Percentiles rank a stretch among this genome's conserved stretches.
phyloP scores from a whole-genome alignment of 1,140 invertebrate genomes.

The Philaenus spumarius region DNA sequence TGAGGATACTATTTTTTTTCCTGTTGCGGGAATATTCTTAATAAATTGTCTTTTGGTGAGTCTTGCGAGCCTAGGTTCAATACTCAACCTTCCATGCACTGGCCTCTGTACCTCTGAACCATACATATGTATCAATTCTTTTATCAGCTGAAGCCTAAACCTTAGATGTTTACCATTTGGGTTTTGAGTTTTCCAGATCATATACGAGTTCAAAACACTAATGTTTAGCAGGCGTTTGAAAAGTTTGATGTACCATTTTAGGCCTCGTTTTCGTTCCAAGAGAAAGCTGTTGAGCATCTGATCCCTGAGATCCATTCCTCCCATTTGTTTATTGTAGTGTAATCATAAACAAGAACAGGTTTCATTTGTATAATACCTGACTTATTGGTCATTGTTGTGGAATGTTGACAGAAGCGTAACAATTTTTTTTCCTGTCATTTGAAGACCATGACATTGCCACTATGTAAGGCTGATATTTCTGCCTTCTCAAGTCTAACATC shows the following conservation, averaged over 20 bases:
- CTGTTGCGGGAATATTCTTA: neutral
- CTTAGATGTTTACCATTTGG: neutral
- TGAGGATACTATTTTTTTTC: neutral
- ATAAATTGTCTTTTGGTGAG: constrained; percentile 9
- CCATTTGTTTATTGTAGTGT: constrained; percentile 18
- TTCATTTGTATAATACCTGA: neutral
- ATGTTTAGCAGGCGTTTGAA: constrained; percentile 1
- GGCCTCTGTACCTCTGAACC: neutral
- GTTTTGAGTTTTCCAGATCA: constrained; percentile 3
- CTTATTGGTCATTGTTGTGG: constrained; percentile 4
- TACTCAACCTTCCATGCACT: neutral
- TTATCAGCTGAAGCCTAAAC: neutral
- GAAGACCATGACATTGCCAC: too few species aligned
- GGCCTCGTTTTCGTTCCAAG: neutral
- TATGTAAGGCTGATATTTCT: too few species aligned
- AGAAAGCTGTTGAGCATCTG: constrained; percentile 17
- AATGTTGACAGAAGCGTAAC: too few species aligned
- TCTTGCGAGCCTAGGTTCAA: neutral
- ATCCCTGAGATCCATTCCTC: constrained; percentile 14
- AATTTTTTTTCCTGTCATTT: too few species aligned
- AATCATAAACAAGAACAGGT: constrained; percentile 7
- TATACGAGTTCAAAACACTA: neutral
- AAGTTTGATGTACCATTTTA: constrained; percentile 3
- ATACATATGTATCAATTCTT: neutral
- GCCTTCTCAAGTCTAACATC: too few species aligned